Conservation (phyloP, 2,797 vertebrate species). For the Pseudochirops corinnae region DNA sequence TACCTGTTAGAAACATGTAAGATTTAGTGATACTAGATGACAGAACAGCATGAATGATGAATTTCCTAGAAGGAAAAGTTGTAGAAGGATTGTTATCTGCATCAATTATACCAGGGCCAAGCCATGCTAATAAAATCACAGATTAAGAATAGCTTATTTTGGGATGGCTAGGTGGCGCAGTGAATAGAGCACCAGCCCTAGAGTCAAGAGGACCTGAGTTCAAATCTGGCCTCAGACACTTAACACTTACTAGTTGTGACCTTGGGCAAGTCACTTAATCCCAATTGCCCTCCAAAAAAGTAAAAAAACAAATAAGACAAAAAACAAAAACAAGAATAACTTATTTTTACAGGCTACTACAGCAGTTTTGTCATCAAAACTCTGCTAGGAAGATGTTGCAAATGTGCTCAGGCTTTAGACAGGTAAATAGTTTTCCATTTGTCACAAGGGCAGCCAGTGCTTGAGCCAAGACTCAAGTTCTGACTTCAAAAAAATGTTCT, state of each 20-base stretch:
- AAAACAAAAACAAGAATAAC: too few relatives aligned
- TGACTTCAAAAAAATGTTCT: neutral
- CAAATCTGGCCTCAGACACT: too few relatives aligned
- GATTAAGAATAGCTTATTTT: neutral
- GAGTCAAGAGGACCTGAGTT: too few relatives aligned
- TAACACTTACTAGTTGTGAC: too few relatives aligned
- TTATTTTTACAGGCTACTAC: neutral
- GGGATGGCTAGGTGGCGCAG: too few relatives aligned
- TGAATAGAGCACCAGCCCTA: too few relatives aligned
- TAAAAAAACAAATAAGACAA: too few relatives aligned
- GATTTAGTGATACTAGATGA: neutral
- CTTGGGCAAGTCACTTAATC: too few relatives aligned
- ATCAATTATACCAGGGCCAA: neutral
- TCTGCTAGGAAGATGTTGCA: neutral
- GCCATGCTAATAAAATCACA: neutral
- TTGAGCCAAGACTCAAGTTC: neutral
- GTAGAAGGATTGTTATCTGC: neutral
- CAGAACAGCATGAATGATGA: neutral
- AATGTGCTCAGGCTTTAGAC: neutral
- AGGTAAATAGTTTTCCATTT: neutral
- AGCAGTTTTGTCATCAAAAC: neutral
- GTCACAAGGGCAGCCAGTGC: neutral
- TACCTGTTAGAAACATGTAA: neutral
- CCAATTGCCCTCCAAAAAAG: too few relatives aligned
- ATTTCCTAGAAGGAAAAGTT: neutral